Base-by-base conservation (phyloP, 2,797 vertebrate genomes). In the Pampus argenteus region DNA sequence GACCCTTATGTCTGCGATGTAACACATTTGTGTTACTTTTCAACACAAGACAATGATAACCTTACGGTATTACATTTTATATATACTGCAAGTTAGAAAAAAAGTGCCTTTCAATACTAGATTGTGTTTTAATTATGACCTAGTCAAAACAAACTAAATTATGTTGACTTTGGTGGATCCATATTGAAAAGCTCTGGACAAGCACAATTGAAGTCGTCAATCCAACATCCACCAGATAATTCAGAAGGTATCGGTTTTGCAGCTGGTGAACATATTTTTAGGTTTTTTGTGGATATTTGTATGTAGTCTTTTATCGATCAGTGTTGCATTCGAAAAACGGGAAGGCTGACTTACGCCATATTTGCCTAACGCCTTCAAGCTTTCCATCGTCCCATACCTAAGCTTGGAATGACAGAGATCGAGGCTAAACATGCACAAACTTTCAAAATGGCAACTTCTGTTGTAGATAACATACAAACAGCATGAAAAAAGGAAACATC, bases 391-490 rank as follows among this genome's bases (percentile, higher is more conserved):
- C 73, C 71, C 36, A 6, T 61, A 74, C 58, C 57, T 63, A 81
- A 78, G 88, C 87, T 78, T 36, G 52, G 48, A 81, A 78, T 65
- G 78, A 82, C 49, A 82, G 71, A 52, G n/a, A 71, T 51, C 45
- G 28, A 23, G 65, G 45, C 56, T 81, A 54, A 87, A 77, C 60
- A 55, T 61, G 69, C 81, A 77, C 26, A 20, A 89, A 92, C 78
- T 90, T 88, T 79, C 55, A 66, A 87, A 72, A 83, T 81, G 71
- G 69, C 66, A 88, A 85, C 79, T 85, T 89, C 71, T 73, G 66
- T 55, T 74, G 60, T 48, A 25, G 59, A 50, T 60, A 38, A 72
- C 8, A 14, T 59, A 64, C 34, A 7, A 58, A 65, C 61, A 68
- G 58, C 42, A 64, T 77, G 38, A 18, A 57, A 70, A 71, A 83